Conservation (phyloP, 2,113 vertebrate genomes). For the Setophaga petechia region DNA sequence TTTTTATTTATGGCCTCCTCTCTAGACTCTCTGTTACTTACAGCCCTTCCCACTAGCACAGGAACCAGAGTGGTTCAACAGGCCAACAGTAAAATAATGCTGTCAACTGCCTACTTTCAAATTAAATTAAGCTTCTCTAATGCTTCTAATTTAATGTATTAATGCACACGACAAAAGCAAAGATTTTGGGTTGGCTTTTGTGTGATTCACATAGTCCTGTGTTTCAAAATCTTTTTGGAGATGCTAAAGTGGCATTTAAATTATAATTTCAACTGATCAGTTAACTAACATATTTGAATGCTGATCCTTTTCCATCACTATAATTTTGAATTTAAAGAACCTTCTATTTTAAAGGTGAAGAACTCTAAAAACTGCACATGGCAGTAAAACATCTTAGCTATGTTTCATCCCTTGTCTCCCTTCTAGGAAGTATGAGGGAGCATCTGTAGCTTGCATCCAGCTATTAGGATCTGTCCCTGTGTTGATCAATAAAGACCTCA, state of each 20-base stretch:
- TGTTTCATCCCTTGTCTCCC: neutral
- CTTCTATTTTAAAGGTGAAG: neutral
- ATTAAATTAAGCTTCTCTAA: conserved; percentile 3
- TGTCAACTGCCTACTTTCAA: neutral
- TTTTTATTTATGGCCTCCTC: neutral
- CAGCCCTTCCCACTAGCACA: neutral
- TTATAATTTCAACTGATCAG: neutral
- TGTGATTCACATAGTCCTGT: neutral
- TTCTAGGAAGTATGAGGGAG: neutral
- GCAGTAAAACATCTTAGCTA: neutral
- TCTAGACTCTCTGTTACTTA: neutral
- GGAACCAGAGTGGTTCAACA: neutral
- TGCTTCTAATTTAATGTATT: neutral
- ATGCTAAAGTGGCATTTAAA: neutral
- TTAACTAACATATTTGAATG: neutral
- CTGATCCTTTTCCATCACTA: neutral
- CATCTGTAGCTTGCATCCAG: neutral
- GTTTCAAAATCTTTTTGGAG: neutral
- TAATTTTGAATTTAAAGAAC: neutral
- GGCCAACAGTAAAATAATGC: neutral
- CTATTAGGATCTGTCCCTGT: neutral
- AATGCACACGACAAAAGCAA: neutral
- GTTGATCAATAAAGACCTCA: conserved; percentile 58
- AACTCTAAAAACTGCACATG: neutral
- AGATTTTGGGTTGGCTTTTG: neutral